Base-by-base conservation (phyloP, 2,797 vertebrate species). In the Cirrhinus molitorella region DNA sequence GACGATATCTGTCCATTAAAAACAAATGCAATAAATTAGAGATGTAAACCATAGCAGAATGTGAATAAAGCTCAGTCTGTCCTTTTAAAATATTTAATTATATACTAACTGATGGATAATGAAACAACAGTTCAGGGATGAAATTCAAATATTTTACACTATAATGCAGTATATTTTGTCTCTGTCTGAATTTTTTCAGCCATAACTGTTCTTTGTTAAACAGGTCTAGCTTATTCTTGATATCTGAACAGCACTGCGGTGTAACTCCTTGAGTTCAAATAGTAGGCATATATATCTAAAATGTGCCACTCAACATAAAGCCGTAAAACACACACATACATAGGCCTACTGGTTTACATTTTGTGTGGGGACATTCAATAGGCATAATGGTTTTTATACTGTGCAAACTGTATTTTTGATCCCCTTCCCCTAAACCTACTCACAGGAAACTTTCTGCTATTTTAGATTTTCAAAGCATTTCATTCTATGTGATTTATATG, bases 1-100 rank as follows among this genome's bases (percentile, higher is more conserved):
- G 12, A 78, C 25, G 16, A 8, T 31, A 47, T 63, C 75, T 78
- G 59, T 49, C 19, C 43, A 65, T 65, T 77, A 25, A 45, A 49
- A 45, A 77, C 9, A 28, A 47, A 77, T 28, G 59, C 59, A 17
- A 43, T 16, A 59, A 14, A 67, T 31, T 25, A 63, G 12, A 6
- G 3, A 25, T 25, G 1, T 16, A 25, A 57, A 5, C 1, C 9
- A 12, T 0, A 14, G 25, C 57, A 25, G 57, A 61, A 61, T 61
- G 23, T 25, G 55, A 59, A 5, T 59, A 5, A 28, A 61, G 4
- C 25, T 17, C 14, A 16, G 16, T 21, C 23, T 45, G 7, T 5
- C 67, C 10, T 23, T 45, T 43, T 25, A 16, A 17, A 70, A 70
- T 10, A 10, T 16, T 45, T 45, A 16, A 45, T 47, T 45, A 25